Base-by-base conservation (phyloP, 2,113 vertebrate species). In the Calypte anna region DNA sequence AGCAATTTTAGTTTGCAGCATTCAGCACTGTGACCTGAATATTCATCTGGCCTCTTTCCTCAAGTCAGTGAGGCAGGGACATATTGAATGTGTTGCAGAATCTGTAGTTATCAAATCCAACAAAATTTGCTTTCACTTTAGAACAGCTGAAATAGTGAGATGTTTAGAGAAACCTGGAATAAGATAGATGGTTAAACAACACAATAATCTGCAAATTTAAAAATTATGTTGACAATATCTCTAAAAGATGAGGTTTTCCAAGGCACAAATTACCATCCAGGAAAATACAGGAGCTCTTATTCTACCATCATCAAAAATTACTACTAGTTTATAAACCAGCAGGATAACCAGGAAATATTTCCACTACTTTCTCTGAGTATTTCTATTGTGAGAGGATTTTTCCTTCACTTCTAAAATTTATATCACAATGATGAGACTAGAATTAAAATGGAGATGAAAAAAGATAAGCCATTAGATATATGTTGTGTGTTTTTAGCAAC, bases 21-120 rank as follows among this genome's bases (percentile, higher is more conserved):
- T 53, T 70, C 94, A 90, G 79, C 72, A 80, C 82, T 91, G 76
- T 93, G 93, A 96, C 87, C 93, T 87, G 61, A 94, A 96, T 97
- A 94, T 88, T 96, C 90, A 82, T 91, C 66, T 94, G 90, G 87
- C 85, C 53, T 94, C 75, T 90, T 94, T 92, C 70, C 67, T 90
- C 76, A 68, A 94, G 85, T 61, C 76, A 78, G 59, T 67, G 64
- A 38, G 67, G 76, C 58, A 63, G 43, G 64, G 70, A 44, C 53
- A 40, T 38, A 44, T 4, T 64, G 79, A 72, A 82, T 83, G 53
- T 55, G 30, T 63, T 94, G 75, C 81, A 68, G 70, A 86, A 69
- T 88, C 64, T 83, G 46, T 82, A 36, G 48, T 61, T 70, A 63
- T 6, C 43, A 86, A 85, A 91, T 59, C 33, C 64, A 75, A 68